Conservation (phyloP, 2,113 vertebrate genomes). For the Hylia prasina region DNA sequence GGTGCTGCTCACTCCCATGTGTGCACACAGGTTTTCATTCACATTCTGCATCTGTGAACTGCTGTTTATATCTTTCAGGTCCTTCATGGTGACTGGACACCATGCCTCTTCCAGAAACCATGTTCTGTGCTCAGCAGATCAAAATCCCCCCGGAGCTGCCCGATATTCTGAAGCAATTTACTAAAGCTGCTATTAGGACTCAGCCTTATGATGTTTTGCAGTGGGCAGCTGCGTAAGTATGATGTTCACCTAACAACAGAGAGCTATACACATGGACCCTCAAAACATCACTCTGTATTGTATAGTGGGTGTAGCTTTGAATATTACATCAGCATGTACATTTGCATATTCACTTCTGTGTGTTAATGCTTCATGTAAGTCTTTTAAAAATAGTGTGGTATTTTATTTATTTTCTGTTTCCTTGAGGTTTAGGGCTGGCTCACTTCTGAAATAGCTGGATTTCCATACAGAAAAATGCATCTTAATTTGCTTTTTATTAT, state of each 20-base stretch:
- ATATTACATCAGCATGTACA: background rate
- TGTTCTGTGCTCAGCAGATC: conserved; percentile 93
- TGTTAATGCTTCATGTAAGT: background rate
- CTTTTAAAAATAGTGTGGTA: background rate
- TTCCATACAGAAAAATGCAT: background rate
- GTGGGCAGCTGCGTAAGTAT: conserved; percentile 88
- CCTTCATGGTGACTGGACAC: background rate
- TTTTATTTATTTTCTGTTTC: background rate
- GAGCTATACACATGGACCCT: fast-evolving
- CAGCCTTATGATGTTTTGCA: conserved; percentile 86
- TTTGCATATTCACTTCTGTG: background rate
- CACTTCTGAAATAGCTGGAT: background rate
- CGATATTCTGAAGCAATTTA: conserved; percentile 89
- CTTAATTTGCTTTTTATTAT: background rate
- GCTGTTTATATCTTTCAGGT: background rate
- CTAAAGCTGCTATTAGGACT: conserved; percentile 90
- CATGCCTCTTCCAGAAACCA: conserved; percentile 86
- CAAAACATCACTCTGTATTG: background rate
- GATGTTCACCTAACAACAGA: background rate
- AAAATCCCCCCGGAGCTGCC: conserved; percentile 85
- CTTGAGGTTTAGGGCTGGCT: background rate
- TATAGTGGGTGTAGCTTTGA: background rate
- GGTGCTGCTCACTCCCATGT: no score
- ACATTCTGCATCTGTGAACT: background rate
- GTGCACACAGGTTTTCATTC: background rate